These are phyloP conservation scores for Toxotes chatareus DNA, from an alignment of 2,113 vertebrate species.

Conservation along the genomic window DNA sequence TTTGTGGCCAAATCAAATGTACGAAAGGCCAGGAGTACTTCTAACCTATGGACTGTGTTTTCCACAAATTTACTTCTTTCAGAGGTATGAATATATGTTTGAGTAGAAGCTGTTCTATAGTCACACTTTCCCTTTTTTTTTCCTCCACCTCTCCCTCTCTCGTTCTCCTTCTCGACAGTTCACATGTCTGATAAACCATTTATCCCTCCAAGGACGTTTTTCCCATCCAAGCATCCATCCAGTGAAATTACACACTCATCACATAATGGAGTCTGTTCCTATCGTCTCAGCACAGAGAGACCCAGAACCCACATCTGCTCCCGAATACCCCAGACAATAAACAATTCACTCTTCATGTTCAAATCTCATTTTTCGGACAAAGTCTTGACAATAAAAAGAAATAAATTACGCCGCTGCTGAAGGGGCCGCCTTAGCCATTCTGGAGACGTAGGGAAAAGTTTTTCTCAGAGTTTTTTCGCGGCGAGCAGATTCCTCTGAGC, in stretches of 20 bases:
- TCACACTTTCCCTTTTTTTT: slow-evolving; percentile 21
- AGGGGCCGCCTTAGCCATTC: slow-evolving; percentile 67
- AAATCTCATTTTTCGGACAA: slow-evolving; percentile 84
- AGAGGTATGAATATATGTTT: slow-evolving; percentile 12
- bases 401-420: slow-evolving; percentile 69
- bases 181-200: slow-evolving; percentile 76
- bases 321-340: slow-evolving; percentile 85
- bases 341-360: slow-evolving; percentile 81
- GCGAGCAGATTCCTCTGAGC: slow-evolving; percentile 81
- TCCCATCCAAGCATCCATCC: slow-evolving; percentile 72
- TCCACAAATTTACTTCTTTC: slow-evolving; percentile 31
- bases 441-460: slow-evolving; percentile 76
- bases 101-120: slow-evolving; percentile 46
- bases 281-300: slow-evolving; percentile 81
- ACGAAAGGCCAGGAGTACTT: neutral
- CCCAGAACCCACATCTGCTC: slow-evolving; percentile 78
- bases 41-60: slow-evolving; percentile 15
- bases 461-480: slow-evolving; percentile 75
- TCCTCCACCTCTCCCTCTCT: slow-evolving; percentile 8
- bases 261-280: slow-evolving; percentile 79
- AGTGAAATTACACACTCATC: slow-evolving; percentile 77
- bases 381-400: slow-evolving; percentile 80
- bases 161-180: slow-evolving; percentile 48
- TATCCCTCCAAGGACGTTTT: slow-evolving; percentile 79
- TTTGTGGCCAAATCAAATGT: neutral